Conservation (phyloP, 2,888 invertebrate species). For the Entomobrya proxima region DNA sequence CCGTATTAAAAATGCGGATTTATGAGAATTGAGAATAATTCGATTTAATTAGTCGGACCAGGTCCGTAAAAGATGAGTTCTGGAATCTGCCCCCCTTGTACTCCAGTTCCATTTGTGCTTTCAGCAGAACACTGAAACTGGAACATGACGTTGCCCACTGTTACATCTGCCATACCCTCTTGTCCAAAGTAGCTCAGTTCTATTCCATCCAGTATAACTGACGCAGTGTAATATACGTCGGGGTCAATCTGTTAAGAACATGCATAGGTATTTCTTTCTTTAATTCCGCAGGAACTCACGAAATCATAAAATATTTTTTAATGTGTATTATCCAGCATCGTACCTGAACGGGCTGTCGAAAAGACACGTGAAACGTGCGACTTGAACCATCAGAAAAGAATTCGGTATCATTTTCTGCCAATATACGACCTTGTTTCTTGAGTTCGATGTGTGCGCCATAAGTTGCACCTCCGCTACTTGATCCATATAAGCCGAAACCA, state of each 20-base stretch:
- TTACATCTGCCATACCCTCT: constrained; percentile 96
- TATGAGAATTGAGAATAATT: no score
- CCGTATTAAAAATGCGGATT: no score
- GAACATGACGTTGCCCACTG: constrained; percentile 94
- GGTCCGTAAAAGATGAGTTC: constrained; percentile 97
- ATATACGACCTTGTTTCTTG: constrained; percentile 89
- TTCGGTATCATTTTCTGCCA: constrained; percentile 94
- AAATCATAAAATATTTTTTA: neutral
- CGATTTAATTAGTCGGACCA: constrained; percentile 78
- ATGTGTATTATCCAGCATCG: neutral
- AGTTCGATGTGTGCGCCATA: constrained; percentile 96
- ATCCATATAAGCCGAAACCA: constrained; percentile 96
- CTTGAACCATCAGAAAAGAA: constrained; percentile 98
- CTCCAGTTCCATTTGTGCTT: constrained; percentile 97
- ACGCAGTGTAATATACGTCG: constrained; percentile 95
- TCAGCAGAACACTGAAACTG: constrained; percentile 98
- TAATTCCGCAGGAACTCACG: neutral
- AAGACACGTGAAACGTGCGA: constrained; percentile 94
- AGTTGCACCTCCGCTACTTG: constrained; percentile 96
- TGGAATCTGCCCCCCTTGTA: constrained; percentile 94
- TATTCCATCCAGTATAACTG: constrained; percentile 94
- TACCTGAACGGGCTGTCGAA: constrained; percentile 83
- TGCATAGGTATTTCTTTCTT: neutral
- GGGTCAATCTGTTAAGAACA: constrained; percentile 86
- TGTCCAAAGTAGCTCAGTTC: constrained; percentile 98